Evolutionary conservation across 1,140 invertebrate genomes (phyloP).

Genomic region (Eufriesea mexicana): DNA sequence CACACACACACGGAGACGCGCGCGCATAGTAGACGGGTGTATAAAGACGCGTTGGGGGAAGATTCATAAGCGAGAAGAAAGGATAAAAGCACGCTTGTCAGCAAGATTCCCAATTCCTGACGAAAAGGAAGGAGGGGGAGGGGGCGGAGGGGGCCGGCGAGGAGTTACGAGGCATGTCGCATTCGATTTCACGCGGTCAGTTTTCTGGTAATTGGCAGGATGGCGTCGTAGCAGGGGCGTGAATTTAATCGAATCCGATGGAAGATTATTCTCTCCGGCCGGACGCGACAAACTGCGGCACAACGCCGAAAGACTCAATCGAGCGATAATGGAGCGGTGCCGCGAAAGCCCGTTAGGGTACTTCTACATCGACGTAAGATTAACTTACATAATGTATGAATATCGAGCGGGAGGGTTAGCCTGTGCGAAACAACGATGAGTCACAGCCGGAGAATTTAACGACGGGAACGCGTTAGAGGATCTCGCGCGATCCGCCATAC

Average conservation of each 20-base stretch:
- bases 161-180: slow-evolving; percentile 44
- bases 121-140: neutral
- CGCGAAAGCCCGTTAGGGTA: slow-evolving; percentile 34
- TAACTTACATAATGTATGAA: slow-evolving; percentile 58
- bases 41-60: no score
- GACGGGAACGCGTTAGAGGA: neutral
- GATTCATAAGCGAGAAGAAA: neutral
- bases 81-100: slow-evolving; percentile 7
- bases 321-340: slow-evolving; percentile 44
- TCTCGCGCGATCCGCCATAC: no score
- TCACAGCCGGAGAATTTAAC: slow-evolving; percentile 39
- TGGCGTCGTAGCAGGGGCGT: neutral
- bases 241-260: slow-evolving; percentile 45
- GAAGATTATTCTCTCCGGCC: slow-evolving; percentile 17
- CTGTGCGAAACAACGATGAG: slow-evolving; percentile 29
- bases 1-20: no score
- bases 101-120: slow-evolving; percentile 34
- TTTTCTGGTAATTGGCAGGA: slow-evolving; percentile 45
- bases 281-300: slow-evolving; percentile 27
- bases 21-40: no score
- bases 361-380: slow-evolving; percentile 45
- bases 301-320: slow-evolving; percentile 44
- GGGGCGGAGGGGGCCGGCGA: neutral
- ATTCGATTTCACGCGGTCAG: slow-evolving; percentile 50
- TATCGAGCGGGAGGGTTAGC: slow-evolving; percentile 30